Base-by-base conservation (phyloP, 2,797 vertebrate species). In the Anguilla anguilla region DNA sequence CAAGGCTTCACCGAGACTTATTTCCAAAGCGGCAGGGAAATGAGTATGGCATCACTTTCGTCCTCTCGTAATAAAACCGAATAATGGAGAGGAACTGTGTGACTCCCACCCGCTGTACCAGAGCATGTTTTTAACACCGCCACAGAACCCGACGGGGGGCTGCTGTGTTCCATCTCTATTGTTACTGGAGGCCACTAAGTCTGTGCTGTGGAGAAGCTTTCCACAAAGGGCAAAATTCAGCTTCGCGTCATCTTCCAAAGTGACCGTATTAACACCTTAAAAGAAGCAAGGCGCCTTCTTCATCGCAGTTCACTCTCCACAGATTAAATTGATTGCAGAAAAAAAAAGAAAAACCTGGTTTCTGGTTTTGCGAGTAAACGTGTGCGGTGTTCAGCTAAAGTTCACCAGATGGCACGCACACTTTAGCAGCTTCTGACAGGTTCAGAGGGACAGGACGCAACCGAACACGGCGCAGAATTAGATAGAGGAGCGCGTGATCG, bases 21-120 rank as follows among this genome's bases (percentile, higher is more conserved):
- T 13, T 39, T 13, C 35, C 31, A 39, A 22, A 10, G 43, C 53
- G 25, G n/a, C 64, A 67, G 6, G n/a, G 25, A 67, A 67, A 67
- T 67, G n/a, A 67, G 64, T 67, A n/a, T 67, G 64, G 10, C 17
- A 72, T 31, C n/a, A 86, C 55, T 59, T 86, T n/a, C n/a, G 7
- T 51, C 49, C 74, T 55, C 85, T 35, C n/a, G n/a, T 15, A 19
- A 31, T 51, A 79, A 55, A 31, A 79, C 72, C 15, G 31, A 74
- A 39, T 35, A 19, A 74, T 11, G 13, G 6, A 74, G 31, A 74
- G 10, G 64, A 74, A 74, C 28, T 15, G 72, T 74, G 72, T 39
- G 72, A 74, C 35, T 74, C 35, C 72, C 35, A 15, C 72, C 11
- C 72, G 6, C 10, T 5, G 72, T 35, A 35, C 72, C 3, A 39